A percentile compares a stretch with the other conserved stretches of the same genome.
Evolutionary conservation across 1,140 invertebrate genomes (phyloP).

Genomic region (Muscidifurax raptorellus): DNA sequence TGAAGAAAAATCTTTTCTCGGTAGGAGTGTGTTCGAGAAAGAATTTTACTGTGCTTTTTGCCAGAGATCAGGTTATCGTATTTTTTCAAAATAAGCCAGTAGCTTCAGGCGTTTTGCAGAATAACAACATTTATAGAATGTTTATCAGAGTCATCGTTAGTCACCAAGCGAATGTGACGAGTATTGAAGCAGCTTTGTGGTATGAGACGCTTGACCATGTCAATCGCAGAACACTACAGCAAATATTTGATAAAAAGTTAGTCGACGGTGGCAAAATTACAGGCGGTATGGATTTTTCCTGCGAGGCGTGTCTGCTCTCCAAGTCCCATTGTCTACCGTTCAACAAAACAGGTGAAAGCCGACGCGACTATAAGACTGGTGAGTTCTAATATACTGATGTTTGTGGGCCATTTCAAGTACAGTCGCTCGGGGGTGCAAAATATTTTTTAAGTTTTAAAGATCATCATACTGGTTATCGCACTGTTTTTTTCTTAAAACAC

Average conservation of each 20-base stretch:
- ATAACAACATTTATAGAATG: neutral
- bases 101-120: neutral
- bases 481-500: too few species aligned
- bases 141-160: neutral
- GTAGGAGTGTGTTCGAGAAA: too few species aligned
- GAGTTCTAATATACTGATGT: constrained; percentile 27
- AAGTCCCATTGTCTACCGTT: neutral
- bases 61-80: too few species aligned
- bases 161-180: neutral
- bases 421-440: neutral
- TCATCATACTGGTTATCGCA: neutral
- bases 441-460: too few species aligned
- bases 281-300: too few species aligned
- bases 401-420: constrained; percentile 24
- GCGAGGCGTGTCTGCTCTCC: neutral
- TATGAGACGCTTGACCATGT: constrained; percentile 45
- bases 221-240: neutral
- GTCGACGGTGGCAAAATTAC: too few species aligned
- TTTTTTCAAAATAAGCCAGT: too few species aligned
- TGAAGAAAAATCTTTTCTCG: too few species aligned
- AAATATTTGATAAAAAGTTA: too few species aligned
- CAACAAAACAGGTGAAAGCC: too few species aligned
- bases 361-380: neutral
- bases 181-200: constrained; percentile 15
- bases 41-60: too few species aligned